Percentiles rank a stretch among this genome's conserved stretches.
phyloP scores from a whole-genome alignment of 2,888 invertebrate genomes.

The Invenusta paracnida region DNA sequence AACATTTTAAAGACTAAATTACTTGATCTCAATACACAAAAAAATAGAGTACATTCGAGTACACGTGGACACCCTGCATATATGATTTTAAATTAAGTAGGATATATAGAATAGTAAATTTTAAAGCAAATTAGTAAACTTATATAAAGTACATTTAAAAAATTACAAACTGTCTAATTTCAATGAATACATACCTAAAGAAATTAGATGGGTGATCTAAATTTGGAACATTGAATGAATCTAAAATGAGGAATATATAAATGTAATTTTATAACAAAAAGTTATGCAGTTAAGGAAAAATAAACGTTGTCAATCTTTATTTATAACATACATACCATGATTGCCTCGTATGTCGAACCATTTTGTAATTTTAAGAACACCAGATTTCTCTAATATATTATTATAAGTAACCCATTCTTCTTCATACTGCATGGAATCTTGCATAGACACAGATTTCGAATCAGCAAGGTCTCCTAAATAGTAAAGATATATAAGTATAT shows the following conservation, averaged over 20 bases:
- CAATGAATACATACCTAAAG: background rate
- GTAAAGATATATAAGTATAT: background rate
- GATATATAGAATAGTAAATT: no score
- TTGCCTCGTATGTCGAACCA: slow-evolving; percentile 40
- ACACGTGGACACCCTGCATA: no score
- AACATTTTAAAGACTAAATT: no score
- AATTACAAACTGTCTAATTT: background rate
- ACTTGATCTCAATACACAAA: no score
- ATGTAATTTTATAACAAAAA: background rate
- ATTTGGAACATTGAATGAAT: slow-evolving; percentile 40
- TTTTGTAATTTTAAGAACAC: slow-evolving; percentile 27
- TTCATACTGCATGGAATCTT: slow-evolving; percentile 33
- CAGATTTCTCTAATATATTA: slow-evolving; percentile 27
- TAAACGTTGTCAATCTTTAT: background rate
- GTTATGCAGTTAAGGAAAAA: no score
- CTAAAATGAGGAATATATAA: slow-evolving; percentile 1
- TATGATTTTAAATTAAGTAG: no score
- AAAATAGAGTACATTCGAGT: no score
- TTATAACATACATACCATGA: slow-evolving; percentile 20
- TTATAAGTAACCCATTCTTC: slow-evolving; percentile 37
- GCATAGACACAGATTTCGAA: slow-evolving; percentile 27
- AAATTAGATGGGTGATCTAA: slow-evolving; percentile 32
- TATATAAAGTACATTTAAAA: background rate
- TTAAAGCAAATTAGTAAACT: no score
- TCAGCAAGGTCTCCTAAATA: slow-evolving; percentile 37